Percentiles rank a stretch among this genome's conserved stretches.
phyloP scores from a whole-genome alignment of 23 tunicate genomes.

The Aplidium turbinatum region DNA sequence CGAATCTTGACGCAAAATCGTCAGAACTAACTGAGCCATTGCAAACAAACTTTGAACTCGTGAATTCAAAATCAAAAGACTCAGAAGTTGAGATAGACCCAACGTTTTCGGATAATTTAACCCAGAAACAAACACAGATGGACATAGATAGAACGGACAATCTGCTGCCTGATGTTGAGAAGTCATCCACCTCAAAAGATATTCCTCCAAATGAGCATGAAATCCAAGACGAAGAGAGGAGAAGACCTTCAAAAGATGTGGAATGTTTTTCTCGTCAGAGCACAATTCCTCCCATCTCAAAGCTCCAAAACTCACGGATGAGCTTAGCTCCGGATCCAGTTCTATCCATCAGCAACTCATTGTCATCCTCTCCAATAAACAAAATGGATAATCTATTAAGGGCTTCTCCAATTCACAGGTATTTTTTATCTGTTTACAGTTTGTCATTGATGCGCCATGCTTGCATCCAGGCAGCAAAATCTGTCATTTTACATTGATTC shows the following conservation, averaged over 20 bases:
- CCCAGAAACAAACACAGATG: constrained; percentile 13
- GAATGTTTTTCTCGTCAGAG: constrained; percentile 17
- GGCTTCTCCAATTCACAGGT: too few species aligned
- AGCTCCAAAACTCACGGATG: constrained; percentile 29
- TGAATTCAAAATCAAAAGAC: constrained; percentile 9
- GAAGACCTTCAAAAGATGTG: constrained; percentile 36
- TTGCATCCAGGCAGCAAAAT: too few species aligned
- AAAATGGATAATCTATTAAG: too few species aligned
- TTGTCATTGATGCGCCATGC: too few species aligned
- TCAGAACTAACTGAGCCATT: neutral
- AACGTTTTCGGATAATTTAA: constrained; percentile 11
- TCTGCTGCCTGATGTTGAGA: neutral
- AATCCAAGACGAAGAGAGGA: neutral
- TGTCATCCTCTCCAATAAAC: constrained; percentile 8
- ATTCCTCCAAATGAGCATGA: too few species aligned
- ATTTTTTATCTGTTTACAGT: too few species aligned
- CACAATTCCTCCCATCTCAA: constrained; percentile 43
- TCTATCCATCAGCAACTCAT: neutral
- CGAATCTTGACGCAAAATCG: neutral
- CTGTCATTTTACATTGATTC: too few species aligned
- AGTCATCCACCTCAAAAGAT: neutral
- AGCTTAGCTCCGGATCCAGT: constrained; percentile 41
- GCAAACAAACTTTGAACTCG: neutral
- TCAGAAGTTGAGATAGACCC: neutral
- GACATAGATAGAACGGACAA: neutral